Conservation (phyloP, 2,888 invertebrate species). For the Bruchidius siliquastri region DNA sequence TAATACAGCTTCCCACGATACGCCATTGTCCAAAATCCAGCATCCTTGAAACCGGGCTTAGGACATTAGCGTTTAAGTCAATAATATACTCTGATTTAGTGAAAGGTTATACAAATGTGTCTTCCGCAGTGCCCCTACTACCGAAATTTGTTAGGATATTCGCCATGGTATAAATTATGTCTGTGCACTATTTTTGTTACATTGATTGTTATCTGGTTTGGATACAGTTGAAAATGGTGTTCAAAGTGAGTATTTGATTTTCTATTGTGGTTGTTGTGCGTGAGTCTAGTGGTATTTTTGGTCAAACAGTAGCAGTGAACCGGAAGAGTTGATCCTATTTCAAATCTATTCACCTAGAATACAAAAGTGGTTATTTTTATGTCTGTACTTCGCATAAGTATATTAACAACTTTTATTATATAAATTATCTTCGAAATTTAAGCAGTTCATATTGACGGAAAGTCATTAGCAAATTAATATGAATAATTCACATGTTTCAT, state of each 20-base stretch:
- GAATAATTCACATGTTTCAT: no score
- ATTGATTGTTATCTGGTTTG: not conserved
- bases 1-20: not conserved
- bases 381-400: no score
- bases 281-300: not conserved
- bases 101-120: not conserved
- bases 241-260: not conserved
- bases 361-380: no score
- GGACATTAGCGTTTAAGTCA: not conserved
- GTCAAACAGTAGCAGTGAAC: not conserved
- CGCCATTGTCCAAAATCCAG: not conserved
- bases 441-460: no score
- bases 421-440: no score
- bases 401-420: no score
- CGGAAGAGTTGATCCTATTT: not conserved
- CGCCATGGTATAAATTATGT: not conserved
- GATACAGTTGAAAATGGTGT: not conserved
- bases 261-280: not conserved
- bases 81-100: not conserved
- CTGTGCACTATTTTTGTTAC: not conserved
- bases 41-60: not conserved
- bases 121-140: not conserved
- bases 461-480: no score
- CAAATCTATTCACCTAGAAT: no score
- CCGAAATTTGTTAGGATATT: not conserved